Base-by-base conservation (phyloP, 2,888 invertebrate genomes). In the Sycophila texana region DNA sequence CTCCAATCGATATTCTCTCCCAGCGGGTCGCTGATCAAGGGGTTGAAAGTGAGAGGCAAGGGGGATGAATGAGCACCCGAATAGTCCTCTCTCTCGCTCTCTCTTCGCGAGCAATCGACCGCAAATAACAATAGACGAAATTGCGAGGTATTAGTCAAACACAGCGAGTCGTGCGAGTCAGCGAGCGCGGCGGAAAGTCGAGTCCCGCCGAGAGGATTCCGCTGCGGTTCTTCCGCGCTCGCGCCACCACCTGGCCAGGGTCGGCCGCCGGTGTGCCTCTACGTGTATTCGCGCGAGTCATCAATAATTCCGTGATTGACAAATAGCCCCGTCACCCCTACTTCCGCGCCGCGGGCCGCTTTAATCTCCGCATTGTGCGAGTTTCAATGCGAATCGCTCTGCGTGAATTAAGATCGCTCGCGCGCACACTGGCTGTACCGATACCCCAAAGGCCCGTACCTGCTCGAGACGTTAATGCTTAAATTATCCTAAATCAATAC, bases 141-240 rank as follows among this genome's bases (percentile, higher is more conserved):
- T 85, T 82, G 85, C 83, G 77, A 73, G 83, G 83, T 86, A 87
- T 87, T 87, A 85, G 86, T 87, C 86, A 87, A 87, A 87, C 87
- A 84, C 84, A 86, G 82, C 84, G 85, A 83, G 51, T 71, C n/a
- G 85, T 84, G 83, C 82, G 74, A 82, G 82, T 83, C 70, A 66
- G 73, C 80, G 82, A 79, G 81, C 77, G 74, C 83, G 81, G 77
- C 81, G 77, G 82, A 84, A 81, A 22, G 39, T 58, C 16, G 30
- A 39, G 58, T 30, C 18, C n/a, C 47, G 22, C 20, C 18, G 49
- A 22, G 7, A 67, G 67, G 2, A n/a, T 53, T 53, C 51, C 51
- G 51, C 51, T 14, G 51, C 53, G 53, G 53, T 53, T 2, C 53
- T 53, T n/a, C n/a, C 53, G 53, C n/a, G 53, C 53, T 53, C 16